phyloP scores from a whole-genome alignment of 2,888 invertebrate species.

The Protodeltote pygarga region DNA sequence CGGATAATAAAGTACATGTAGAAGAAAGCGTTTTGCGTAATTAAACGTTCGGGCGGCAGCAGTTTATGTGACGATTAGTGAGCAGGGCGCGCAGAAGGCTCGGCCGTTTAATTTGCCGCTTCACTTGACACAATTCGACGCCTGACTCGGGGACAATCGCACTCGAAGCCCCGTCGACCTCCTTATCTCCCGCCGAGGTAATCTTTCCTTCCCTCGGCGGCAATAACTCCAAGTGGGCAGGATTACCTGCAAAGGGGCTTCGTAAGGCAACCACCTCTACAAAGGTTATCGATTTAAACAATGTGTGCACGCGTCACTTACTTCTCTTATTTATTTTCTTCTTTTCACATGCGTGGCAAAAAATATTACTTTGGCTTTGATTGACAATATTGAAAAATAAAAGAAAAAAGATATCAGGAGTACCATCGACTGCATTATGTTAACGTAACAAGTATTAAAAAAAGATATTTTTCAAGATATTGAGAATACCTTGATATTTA shows the following conservation, averaged over 20 bases:
- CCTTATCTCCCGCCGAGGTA: slow-evolving; percentile 87
- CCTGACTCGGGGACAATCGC: slow-evolving; percentile 87
- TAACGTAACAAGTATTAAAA: no score
- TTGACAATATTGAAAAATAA: no score
- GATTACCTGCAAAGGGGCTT: slow-evolving; percentile 85
- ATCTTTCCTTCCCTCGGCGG: slow-evolving; percentile 87
- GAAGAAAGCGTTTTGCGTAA: slow-evolving; percentile 78
- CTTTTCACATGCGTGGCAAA: slow-evolving; percentile 42
- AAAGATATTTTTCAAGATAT: no score
- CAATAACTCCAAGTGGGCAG: slow-evolving; percentile 87
- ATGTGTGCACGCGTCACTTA: slow-evolving; percentile 74
- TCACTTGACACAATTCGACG: slow-evolving; percentile 87
- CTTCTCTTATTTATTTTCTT: slow-evolving; percentile 67
- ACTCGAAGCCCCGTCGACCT: slow-evolving; percentile 86
- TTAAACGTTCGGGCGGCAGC: slow-evolving; percentile 79
- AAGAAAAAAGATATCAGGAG: no score
- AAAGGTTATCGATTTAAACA: slow-evolving; percentile 84
- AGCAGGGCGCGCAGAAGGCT: slow-evolving; percentile 81
- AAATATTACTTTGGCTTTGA: slow-evolving; percentile 19
- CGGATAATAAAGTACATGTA: slow-evolving; percentile 51
- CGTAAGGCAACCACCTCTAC: slow-evolving; percentile 82
- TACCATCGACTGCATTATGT: no score
- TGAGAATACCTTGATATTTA: no score
- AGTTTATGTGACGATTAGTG: slow-evolving; percentile 86
- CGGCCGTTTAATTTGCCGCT: slow-evolving; percentile 87